Percentiles rank a stretch among this genome's conserved stretches.
Conservation (phyloP, 2,888 invertebrate species). For the Ischnus inquisitorius region DNA sequence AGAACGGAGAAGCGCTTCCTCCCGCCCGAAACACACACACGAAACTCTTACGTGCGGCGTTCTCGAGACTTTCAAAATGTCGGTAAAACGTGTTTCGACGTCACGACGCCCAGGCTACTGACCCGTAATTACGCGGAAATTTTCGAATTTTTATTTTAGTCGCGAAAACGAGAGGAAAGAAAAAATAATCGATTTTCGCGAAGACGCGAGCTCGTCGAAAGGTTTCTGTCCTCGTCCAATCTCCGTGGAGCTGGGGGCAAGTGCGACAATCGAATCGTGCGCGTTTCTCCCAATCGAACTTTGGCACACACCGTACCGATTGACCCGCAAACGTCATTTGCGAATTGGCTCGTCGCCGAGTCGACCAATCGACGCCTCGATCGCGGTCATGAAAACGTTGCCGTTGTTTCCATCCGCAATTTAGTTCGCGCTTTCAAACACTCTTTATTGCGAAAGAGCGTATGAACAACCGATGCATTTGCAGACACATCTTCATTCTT, state of each 20-base stretch:
- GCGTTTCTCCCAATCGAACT: neutral
- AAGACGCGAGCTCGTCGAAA: neutral
- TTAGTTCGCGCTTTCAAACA: neutral
- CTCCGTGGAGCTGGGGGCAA: neutral
- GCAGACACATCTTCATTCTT: neutral
- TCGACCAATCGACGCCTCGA: neutral
- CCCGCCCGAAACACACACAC: constrained; percentile 33
- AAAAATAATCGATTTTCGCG: neutral
- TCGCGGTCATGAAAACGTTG: neutral
- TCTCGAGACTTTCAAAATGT: constrained; percentile 31
- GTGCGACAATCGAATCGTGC: neutral
- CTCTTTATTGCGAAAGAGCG: neutral
- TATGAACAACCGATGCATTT: neutral
- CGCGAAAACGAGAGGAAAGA: neutral
- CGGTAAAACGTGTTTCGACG: constrained; percentile 16
- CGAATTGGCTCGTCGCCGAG: neutral
- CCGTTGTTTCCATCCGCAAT: too few species aligned
- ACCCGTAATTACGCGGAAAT: neutral
- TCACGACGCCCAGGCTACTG: constrained; percentile 21
- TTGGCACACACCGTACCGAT: neutral
- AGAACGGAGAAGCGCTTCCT: constrained; percentile 43
- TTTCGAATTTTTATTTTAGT: neutral
- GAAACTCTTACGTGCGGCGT: neutral
- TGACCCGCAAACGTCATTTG: neutral
- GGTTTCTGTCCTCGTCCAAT: neutral